Base-by-base conservation (phyloP, 2,113 vertebrate genomes). In the Melanocharis versteri region DNA sequence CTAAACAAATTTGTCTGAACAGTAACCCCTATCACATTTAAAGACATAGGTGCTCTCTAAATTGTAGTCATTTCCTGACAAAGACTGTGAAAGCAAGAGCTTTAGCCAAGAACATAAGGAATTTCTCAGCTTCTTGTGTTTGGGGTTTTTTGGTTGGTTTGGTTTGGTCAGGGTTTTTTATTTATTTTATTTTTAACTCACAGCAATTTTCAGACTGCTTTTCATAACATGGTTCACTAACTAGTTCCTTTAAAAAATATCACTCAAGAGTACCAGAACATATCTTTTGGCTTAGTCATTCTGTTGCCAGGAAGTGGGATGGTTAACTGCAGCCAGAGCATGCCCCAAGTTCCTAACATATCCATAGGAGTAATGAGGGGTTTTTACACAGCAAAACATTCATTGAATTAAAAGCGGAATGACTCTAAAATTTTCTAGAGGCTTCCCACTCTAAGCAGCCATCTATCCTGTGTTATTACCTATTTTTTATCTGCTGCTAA, bases 151-250 rank as follows among this genome's bases (percentile, higher is more conserved):
- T 79, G 13, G 4, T 40, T 28, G 48, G 2, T 24, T 72, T n/a
- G 11, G 13, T 33, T 73, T 47, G 28, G 30, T 39, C 9, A 27
- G 9, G 3, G 6, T 0, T 35, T 22, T 6, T 3, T 13, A 50
- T 35, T 44, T 58, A 15, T 47, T 77, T 60, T 28, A 30, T 71
- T 91, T 87, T 75, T 30, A 68, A 61, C 23, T 61, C 13, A 60
- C 31, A 66, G 19, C 4, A 58, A 37, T 72, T 80, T 89, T 68
- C 28, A 68, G 35, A 23, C 12, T 84, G 10, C 51, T 56, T 89
- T 84, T 73, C 45, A 40, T 37, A 17, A 33, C 24, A 61, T 0
- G 4, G 14, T 56, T 72, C 28, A 39, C 90, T 94, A 84, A 48
- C 20, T 30, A 73, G 5, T 6, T 73, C 12, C 11, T 90, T 76